phyloP scores from a whole-genome alignment of 2,888 invertebrate genomes.

The Mesorhabditis spiculigera region DNA sequence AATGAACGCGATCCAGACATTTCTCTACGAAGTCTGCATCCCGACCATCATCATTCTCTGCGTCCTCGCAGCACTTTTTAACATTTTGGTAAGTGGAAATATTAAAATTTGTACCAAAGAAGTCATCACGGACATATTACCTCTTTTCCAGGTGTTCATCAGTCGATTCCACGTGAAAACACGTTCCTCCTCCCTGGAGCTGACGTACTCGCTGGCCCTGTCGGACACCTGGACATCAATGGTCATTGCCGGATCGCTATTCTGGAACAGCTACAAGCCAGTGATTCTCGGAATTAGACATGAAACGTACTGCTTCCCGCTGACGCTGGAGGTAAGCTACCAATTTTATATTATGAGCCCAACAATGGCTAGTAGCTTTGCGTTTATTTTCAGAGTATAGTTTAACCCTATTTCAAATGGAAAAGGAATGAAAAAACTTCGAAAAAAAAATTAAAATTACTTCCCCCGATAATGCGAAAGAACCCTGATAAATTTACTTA shows the following conservation, averaged over 20 bases:
- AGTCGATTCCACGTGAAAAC: slow-evolving; percentile 4
- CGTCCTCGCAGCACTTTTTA: slow-evolving; percentile 33
- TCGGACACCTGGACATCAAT: slow-evolving; percentile 41
- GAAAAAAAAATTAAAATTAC: background rate
- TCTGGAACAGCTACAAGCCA: slow-evolving; percentile 61
- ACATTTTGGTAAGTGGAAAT: slow-evolving; percentile 25
- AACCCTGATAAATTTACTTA: background rate
- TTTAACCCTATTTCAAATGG: too few relatives aligned
- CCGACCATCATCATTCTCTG: slow-evolving; percentile 32
- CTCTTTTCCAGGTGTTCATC: background rate
- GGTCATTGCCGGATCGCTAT: slow-evolving; percentile 61
- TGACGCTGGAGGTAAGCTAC: slow-evolving; percentile 38
- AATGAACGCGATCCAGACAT: slow-evolving; percentile 5
- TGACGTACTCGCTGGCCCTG: slow-evolving; percentile 39
- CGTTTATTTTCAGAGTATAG: background rate
- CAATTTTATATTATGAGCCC: background rate
- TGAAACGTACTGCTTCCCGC: slow-evolving; percentile 45
- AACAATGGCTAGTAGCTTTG: background rate
- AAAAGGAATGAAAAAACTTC: background rate
- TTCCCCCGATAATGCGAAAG: too few relatives aligned
- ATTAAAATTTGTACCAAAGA: background rate
- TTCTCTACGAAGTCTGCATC: slow-evolving; percentile 39
- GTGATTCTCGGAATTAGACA: slow-evolving; percentile 33
- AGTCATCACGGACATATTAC: background rate
- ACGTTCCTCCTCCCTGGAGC: slow-evolving; percentile 31